Percentiles rank a stretch among this genome's conserved stretches.
Conservation (phyloP, 2,797 vertebrate species). For the Sebastes hubbsi region DNA sequence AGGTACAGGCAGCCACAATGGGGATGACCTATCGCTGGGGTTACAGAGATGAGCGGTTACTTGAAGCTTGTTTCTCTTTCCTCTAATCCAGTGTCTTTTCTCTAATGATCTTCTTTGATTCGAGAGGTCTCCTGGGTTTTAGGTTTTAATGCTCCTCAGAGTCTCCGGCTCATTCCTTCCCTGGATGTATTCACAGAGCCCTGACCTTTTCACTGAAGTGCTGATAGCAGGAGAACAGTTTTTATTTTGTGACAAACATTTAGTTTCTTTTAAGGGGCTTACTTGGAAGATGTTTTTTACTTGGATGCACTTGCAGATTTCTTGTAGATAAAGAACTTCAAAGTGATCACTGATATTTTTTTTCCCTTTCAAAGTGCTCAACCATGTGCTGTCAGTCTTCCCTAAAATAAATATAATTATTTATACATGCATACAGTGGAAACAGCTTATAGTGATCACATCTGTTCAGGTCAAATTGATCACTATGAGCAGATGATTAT, state of each 20-base stretch:
- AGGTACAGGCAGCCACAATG: not conserved
- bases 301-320: not conserved
- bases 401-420: not conserved
- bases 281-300: not conserved
- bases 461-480: too few relatives aligned
- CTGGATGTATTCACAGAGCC: not conserved
- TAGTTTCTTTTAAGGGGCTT: not conserved
- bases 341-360: not conserved
- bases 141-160: not conserved
- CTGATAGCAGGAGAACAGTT: not conserved
- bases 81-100: not conserved
- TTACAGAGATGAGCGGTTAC: slow-evolving; percentile 10
- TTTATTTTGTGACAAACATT: not conserved
- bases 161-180: not conserved
- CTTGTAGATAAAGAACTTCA: not conserved
- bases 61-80: slow-evolving; percentile 5
- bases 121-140: slow-evolving; percentile 1
- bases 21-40: slow-evolving; percentile 5
- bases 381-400: not conserved
- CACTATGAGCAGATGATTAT: too few relatives aligned
- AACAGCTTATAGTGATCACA: too few relatives aligned
- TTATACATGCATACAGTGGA: too few relatives aligned
- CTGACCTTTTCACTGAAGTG: not conserved
- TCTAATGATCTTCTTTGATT: not conserved
- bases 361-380: not conserved